Evolutionary conservation across 2,113 vertebrate species (phyloP).

Genomic region (Megaleporinus macrocephalus): DNA sequence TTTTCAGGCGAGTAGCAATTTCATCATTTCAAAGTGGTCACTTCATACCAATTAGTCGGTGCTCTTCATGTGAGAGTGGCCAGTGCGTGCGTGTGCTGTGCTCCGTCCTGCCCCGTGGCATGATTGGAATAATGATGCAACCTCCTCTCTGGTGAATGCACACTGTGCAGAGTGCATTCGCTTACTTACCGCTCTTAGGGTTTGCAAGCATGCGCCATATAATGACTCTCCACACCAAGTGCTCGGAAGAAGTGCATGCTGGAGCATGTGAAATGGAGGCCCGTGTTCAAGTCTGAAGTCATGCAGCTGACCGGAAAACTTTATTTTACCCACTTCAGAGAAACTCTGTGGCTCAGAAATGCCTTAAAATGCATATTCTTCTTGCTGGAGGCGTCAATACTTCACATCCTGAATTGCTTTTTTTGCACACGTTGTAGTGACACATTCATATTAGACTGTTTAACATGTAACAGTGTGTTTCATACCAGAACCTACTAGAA

Average conservation of each 20-base stretch:
- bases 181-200: neutral
- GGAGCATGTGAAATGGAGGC: neutral
- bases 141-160: slow-evolving; percentile 13
- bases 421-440: neutral
- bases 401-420: neutral
- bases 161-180: neutral
- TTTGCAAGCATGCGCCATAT: neutral
- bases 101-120: slow-evolving; percentile 32
- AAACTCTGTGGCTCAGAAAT: neutral
- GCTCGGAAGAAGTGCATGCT: neutral
- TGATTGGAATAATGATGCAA: slow-evolving; percentile 48
- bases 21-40: slow-evolving; percentile 60
- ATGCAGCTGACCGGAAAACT: neutral
- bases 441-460: neutral
- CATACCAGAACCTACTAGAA: too few relatives aligned
- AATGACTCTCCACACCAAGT: neutral
- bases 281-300: neutral
- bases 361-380: neutral
- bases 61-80: slow-evolving; percentile 50
- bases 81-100: neutral
- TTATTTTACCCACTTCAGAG: neutral
- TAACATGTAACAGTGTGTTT: too few relatives aligned
- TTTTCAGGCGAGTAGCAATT: slow-evolving; percentile 50
- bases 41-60: slow-evolving; percentile 59
- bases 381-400: neutral